These are phyloP conservation scores for Pseudopipra pipra DNA, from an alignment of 2,113 vertebrate genomes.

Conservation along the genomic window DNA sequence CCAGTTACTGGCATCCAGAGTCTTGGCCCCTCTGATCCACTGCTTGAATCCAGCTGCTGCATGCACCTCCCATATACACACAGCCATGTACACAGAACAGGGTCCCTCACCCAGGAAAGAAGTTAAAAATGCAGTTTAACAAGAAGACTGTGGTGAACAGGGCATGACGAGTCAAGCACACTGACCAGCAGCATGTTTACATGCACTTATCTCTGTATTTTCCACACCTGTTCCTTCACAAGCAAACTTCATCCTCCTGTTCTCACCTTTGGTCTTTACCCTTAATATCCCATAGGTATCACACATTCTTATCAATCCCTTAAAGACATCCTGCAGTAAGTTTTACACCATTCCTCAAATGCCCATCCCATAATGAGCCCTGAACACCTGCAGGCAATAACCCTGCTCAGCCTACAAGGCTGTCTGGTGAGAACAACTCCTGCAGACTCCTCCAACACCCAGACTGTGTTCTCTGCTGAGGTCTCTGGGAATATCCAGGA, in stretches of 20 bases:
- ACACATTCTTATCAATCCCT: not conserved
- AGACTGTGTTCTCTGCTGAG: not conserved
- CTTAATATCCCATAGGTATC: not conserved
- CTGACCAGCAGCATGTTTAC: not conserved
- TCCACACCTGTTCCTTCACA: not conserved
- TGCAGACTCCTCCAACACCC: rapidly evolving
- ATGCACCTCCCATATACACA: not conserved
- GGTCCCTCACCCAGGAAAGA: not conserved
- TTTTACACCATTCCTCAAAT: not conserved
- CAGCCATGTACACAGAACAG: rapidly evolving
- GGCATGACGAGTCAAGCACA: not conserved
- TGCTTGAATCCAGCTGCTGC: not conserved
- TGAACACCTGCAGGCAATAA: not conserved
- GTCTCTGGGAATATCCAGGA: not conserved
- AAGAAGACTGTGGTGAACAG: not conserved
- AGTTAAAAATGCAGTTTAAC: not conserved
- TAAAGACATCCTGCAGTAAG: not conserved
- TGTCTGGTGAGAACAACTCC: not conserved
- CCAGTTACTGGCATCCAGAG: not conserved
- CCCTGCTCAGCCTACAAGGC: not conserved
- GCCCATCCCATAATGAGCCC: not conserved
- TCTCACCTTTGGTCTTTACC: not conserved
- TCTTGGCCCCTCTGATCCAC: rapidly evolving
- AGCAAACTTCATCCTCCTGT: not conserved
- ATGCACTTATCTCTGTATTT: not conserved